Evolutionary conservation across 2,113 vertebrate species (phyloP), one percentile per base, ranked within the genome.

Genomic region (Diglossa brunneiventris): DNA sequence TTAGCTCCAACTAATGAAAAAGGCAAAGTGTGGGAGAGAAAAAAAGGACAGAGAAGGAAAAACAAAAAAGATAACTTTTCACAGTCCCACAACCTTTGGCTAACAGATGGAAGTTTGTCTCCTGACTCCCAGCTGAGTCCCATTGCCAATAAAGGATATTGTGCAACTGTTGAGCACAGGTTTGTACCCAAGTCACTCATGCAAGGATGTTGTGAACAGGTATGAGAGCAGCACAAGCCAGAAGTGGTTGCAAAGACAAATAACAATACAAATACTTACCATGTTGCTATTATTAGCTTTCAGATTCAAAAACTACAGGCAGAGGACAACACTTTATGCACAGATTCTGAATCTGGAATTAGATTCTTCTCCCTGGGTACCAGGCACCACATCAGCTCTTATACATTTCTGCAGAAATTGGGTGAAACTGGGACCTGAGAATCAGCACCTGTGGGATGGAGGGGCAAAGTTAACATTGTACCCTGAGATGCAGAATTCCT

Each of bases 41-140:
- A 85, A 2, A 24, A 26, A 55, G 33, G 21, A 23, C 21, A 58
- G 55, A 58, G 21, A 56, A 56, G 31, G 19, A 8, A 13, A 33
- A 33, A 55, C n/a, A 33, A 47, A 53, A 18, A 6, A 6, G 8
- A 58, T 41, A 91, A 56, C 23, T 92, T 92, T 77, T 53, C 89
- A 8, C 47, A 63, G 61, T 44, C 35, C 68, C 55, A 44, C 61
- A 94, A 83, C 59, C 63, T 92, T 88, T 94, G 59, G 23, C 72
- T 88, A 89, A 70, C 82, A 94, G 72, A 87, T 72, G 85, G 76
- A 86, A 83, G 37, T 61, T 52, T 93, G 59, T 88, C 82, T 91
- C 55, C 63, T 39, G 39, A 81, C 52, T 93, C 61, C 41, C 59
- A 88, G 68, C 17, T 2, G 20, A 62, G 41, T 44, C 58, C 42